Evolutionary conservation across 2,113 vertebrate species (phyloP).

Genomic region (Lontra canadensis): DNA sequence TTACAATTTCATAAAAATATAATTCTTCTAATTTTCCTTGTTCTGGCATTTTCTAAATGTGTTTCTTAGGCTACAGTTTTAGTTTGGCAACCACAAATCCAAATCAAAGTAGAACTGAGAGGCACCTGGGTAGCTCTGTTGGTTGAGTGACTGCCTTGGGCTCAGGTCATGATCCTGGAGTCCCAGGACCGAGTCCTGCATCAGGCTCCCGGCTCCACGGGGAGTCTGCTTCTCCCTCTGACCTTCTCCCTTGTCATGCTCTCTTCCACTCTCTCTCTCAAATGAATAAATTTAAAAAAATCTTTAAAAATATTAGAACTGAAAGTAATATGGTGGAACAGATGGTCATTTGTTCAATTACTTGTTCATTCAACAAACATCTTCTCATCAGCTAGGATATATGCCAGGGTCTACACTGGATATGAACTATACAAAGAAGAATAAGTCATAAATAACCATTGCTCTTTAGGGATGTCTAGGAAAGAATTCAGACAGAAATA

Average conservation of each 20-base stretch:
- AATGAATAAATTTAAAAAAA: no score
- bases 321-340: neutral
- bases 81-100: neutral
- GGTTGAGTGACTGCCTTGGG: no score
- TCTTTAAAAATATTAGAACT: neutral
- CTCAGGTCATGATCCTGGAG: no score
- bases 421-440: neutral
- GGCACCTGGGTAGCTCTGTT: no score
- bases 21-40: neutral
- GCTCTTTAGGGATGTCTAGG: neutral
- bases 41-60: neutral
- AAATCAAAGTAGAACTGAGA: neutral
- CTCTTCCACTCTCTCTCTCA: no score
- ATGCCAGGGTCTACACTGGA: neutral
- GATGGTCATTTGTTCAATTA: neutral
- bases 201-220: no score
- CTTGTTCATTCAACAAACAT: neutral
- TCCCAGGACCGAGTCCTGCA: no score
- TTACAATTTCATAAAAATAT: neutral
- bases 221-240: no score
- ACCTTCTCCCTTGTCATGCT: no score
- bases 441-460: neutral
- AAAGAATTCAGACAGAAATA: neutral
- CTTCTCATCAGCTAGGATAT: neutral
- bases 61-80: constrained; percentile 17